Conservation (phyloP, 2,888 invertebrate genomes). For the Noctua fimbriata region DNA sequence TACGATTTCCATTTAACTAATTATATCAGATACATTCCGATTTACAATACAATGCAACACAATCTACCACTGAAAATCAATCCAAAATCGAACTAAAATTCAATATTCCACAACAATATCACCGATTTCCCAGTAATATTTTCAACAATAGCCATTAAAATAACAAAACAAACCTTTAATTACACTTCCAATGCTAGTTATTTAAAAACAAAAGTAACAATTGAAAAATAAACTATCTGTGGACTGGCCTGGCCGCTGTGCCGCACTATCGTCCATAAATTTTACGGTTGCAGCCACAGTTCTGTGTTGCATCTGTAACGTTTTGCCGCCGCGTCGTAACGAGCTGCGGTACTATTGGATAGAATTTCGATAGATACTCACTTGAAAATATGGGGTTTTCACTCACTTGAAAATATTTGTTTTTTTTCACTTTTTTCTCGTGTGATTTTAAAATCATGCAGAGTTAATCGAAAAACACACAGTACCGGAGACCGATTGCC, state of each 20-base stretch:
- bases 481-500: background rate
- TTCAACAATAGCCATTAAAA: constrained; percentile 3
- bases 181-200: constrained; percentile 26
- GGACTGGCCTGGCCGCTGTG: constrained; percentile 51
- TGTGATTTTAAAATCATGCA: no score
- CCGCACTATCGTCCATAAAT: constrained; percentile 72
- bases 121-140: background rate
- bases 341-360: constrained; percentile 62
- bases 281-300: constrained; percentile 60
- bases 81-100: background rate
- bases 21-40: no score
- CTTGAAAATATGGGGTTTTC: background rate
- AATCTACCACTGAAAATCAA: background rate
- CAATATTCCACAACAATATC: background rate
- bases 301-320: constrained; percentile 62
- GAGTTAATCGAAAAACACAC: no score
- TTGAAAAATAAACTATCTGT: constrained; percentile 50
- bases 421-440: no score
- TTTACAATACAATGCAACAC: background rate
- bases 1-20: background rate
- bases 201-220: constrained; percentile 45
- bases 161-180: constrained; percentile 37
- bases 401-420: background rate
- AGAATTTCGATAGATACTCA: constrained; percentile 48
- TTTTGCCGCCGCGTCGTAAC: constrained; percentile 68